These are phyloP conservation scores for Mamestra brassicae DNA, from an alignment of 2,888 invertebrate species.

Conservation along the genomic window DNA sequence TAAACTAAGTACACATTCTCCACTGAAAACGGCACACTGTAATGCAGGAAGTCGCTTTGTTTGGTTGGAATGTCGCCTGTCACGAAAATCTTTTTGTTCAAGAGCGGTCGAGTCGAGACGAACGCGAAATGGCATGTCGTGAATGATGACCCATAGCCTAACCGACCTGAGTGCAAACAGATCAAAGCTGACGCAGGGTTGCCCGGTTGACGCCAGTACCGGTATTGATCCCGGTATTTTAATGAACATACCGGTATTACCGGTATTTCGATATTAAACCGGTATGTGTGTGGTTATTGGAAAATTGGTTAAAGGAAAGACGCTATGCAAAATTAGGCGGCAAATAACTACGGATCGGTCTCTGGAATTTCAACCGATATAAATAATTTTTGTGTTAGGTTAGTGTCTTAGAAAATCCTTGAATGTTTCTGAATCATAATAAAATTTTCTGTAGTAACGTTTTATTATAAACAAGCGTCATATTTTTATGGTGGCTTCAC, in stretches of 20 bases:
- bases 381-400: slow-evolving; percentile 15
- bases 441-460: slow-evolving; percentile 29
- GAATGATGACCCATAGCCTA: slow-evolving; percentile 66
- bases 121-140: slow-evolving; percentile 66
- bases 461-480: slow-evolving; percentile 54
- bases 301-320: slow-evolving; percentile 9
- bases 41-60: slow-evolving; percentile 56
- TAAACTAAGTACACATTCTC: slow-evolving; percentile 14
- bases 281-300: slow-evolving; percentile 30
- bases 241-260: slow-evolving; percentile 39
- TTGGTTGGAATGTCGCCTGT: slow-evolving; percentile 44
- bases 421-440: slow-evolving; percentile 33
- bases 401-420: slow-evolving; percentile 20
- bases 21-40: slow-evolving; percentile 19
- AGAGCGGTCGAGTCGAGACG: slow-evolving; percentile 49
- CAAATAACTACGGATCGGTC: background rate
- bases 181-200: slow-evolving; percentile 73
- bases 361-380: slow-evolving; percentile 14
- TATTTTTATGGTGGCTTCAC: slow-evolving; percentile 32
- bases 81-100: slow-evolving; percentile 58
- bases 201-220: slow-evolving; percentile 64
- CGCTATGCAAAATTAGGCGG: slow-evolving; percentile 6
- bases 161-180: slow-evolving; percentile 70
- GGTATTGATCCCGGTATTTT: slow-evolving; percentile 39
- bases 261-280: slow-evolving; percentile 49